Evolutionary conservation across 2,888 invertebrate genomes (phyloP), one percentile per base, ranked within the genome.

Genomic region (Tachystola acroxantha): DNA sequence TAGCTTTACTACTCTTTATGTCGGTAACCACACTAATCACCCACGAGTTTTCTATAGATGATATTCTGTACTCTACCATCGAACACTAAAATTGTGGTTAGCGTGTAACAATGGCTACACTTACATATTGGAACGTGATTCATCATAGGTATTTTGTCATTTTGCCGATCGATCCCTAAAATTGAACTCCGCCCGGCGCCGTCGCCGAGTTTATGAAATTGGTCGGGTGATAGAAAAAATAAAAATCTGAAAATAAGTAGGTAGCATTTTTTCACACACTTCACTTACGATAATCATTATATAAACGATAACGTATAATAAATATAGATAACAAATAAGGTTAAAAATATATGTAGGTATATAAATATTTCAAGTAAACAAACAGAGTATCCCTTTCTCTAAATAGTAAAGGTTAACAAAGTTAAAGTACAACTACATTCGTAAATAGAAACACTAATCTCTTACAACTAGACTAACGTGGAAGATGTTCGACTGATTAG

Each of bases 161-260:
- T 64, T 70, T 74, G 64, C 64, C 68, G 76, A 73, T 73, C 54
- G 55, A 56, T 75, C 74, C 84, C 82, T 82, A 84, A 47, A 46
- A 57, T 37, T 50, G 45, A 49, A 24, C 60, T 72, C 65, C 72
- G 63, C 64, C 64, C 68, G 61, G 71, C 60, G 64, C 64, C 66
- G 64, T 57, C 66, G 73, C 57, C 62, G 72, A 64, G 61, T 57
- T 68, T 71, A 79, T 69, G 74, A 76, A 72, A 77, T 79, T 77
- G 77, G 73, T 81, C 77, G 61, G 84, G 81, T 72, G 77, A 80
- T 71, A 81, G 74, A 75, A 81, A 84, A 85, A 85, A 81, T 79
- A 85, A 86, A 84, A 86, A 85, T 82, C 84, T 84, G 81, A 85
- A 84, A 85, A 81, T 84, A 85, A 84, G 73, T 82, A 80, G 72